Percentiles rank a stretch among this genome's conserved stretches.
These are phyloP conservation scores for Nymphicus hollandicus DNA, from an alignment of 2,113 vertebrate genomes.

Conservation along the genomic window DNA sequence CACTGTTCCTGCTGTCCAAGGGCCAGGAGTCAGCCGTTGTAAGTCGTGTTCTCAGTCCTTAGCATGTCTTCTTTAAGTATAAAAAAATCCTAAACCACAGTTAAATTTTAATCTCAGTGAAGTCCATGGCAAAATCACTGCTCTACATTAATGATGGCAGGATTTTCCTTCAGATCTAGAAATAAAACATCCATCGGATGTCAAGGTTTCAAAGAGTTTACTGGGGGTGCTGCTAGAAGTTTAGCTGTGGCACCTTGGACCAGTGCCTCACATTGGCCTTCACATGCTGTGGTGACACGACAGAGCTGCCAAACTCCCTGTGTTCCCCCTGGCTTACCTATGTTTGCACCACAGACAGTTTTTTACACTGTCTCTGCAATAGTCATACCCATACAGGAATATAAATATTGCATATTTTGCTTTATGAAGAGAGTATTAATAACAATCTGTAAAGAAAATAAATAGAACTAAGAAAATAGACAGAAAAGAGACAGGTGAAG, in stretches of 20 bases:
- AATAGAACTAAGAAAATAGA: not conserved
- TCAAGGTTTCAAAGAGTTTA: not conserved
- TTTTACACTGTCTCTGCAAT: not conserved
- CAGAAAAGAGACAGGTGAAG: not conserved
- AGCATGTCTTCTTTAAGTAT: not conserved
- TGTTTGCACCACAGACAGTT: not conserved
- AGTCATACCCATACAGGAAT: not conserved
- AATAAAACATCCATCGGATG: not conserved
- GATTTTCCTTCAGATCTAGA: not conserved
- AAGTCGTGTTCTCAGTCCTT: not conserved
- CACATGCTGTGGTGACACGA: rapidly evolving
- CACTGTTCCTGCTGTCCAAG: not conserved
- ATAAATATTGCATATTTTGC: not conserved
- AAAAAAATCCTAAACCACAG: not conserved
- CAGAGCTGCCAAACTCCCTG: not conserved
- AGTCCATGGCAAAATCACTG: not conserved
- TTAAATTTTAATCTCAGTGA: not conserved
- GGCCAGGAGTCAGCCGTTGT: not conserved
- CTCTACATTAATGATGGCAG: not conserved
- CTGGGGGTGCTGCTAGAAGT: not conserved
- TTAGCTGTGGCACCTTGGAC: not conserved
- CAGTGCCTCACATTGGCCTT: not conserved
- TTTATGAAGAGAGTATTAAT: not conserved
- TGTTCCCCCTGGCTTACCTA: not conserved
- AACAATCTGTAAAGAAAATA: not conserved